Percentiles rank a stretch among this genome's conserved stretches.
phyloP scores from a whole-genome alignment of 2,888 invertebrate genomes.

The Tetranychus truncatus region DNA sequence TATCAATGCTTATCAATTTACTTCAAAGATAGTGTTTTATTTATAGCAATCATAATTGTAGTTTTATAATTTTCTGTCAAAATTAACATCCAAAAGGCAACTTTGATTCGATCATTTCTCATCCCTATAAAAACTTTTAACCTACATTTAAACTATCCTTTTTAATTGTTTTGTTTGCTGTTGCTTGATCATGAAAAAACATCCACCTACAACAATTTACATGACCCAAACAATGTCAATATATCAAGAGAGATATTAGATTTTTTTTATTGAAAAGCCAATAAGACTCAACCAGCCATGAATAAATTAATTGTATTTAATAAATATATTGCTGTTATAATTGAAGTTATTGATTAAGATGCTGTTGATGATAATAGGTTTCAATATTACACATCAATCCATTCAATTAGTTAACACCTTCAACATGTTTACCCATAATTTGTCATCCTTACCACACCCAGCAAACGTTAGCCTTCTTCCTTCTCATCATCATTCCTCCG shows the following conservation, averaged over 20 bases:
- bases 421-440: neutral
- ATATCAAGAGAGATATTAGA: neutral
- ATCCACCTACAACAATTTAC: neutral
- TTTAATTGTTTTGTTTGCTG: neutral
- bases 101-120: too few relatives aligned
- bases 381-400: neutral
- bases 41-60: too few relatives aligned
- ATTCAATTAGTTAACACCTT: neutral
- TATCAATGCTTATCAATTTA: too few relatives aligned
- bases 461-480: neutral
- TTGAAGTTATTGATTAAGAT: neutral
- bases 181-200: neutral
- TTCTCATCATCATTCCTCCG: neutral
- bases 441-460: slow-evolving; percentile 1
- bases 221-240: neutral
- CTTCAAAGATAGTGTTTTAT: too few relatives aligned
- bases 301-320: neutral
- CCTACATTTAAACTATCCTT: neutral
- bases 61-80: too few relatives aligned
- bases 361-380: neutral
- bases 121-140: neutral
- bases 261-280: neutral
- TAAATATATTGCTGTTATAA: neutral
- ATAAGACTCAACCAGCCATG: neutral
- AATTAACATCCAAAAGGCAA: too few relatives aligned